Conservation (phyloP, 30 jellyfish, hydroid and myxozoan genomes). For the Aurelia sp. region DNA sequence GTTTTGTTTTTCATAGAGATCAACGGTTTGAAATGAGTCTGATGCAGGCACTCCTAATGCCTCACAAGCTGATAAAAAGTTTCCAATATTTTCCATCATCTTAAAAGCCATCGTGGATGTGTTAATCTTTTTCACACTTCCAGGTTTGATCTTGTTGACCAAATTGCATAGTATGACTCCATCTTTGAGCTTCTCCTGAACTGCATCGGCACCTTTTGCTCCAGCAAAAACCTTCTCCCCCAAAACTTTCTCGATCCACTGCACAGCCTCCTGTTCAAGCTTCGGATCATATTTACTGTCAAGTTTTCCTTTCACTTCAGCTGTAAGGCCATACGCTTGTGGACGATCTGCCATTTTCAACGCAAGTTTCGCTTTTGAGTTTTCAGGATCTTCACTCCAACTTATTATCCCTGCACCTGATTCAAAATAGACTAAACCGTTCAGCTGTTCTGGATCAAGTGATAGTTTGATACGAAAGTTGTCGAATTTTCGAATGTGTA, state of each 20-base stretch:
- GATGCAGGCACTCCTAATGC: constrained; percentile 60
- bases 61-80: constrained; percentile 70
- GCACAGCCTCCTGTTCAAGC: too few relatives aligned
- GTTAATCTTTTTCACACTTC: constrained; percentile 79
- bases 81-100: constrained; percentile 79
- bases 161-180: constrained; percentile 71
- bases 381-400: too few relatives aligned
- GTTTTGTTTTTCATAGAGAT: constrained; percentile 83
- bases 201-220: too few relatives aligned
- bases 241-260: too few relatives aligned
- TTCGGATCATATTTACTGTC: constrained; percentile 50
- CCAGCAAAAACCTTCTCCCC: too few relatives aligned
- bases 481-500: too few relatives aligned
- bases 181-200: too few relatives aligned
- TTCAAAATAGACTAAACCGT: too few relatives aligned
- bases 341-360: constrained; percentile 40
- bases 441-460: too few relatives aligned
- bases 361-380: neutral
- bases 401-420: too few relatives aligned
- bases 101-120: constrained; percentile 12
- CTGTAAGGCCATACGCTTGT: constrained; percentile 27
- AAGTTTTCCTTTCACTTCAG: constrained; percentile 30
- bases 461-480: too few relatives aligned
- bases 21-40: constrained; percentile 93
- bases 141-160: constrained; percentile 78